Conservation (phyloP, 2,888 invertebrate species). For the Apamea sordens region DNA sequence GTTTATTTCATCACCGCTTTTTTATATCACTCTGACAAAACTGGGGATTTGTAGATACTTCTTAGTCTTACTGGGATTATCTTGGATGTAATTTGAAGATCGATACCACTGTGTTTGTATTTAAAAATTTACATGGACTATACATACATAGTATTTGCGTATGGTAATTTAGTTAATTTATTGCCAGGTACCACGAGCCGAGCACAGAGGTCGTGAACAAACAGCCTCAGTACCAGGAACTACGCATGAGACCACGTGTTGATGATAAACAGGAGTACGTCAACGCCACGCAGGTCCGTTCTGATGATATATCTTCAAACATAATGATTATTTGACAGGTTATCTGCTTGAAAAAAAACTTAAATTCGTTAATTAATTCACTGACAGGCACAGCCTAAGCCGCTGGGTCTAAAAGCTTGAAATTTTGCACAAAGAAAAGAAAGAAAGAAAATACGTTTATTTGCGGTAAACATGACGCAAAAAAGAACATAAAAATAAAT, state of each 20-base stretch:
- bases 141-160: background rate
- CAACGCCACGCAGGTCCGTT: conserved; percentile 80
- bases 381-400: too few species aligned
- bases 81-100: too few species aligned
- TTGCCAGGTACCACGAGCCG: conserved; percentile 82
- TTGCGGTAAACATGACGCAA: too few species aligned
- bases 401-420: background rate
- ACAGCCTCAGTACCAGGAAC: conserved; percentile 85
- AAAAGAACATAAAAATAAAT: too few species aligned
- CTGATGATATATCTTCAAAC: too few species aligned
- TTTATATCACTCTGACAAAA: background rate
- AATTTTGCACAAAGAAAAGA: background rate
- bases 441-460: too few species aligned
- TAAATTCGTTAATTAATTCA: background rate
- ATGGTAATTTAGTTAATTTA: background rate
- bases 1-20: too few species aligned
- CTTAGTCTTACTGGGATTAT: too few species aligned
- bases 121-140: background rate
- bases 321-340: too few species aligned
- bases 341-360: background rate
- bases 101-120: too few species aligned
- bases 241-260: conserved; percentile 78
- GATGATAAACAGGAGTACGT: conserved; percentile 86
- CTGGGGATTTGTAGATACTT: too few species aligned
- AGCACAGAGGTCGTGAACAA: conserved; percentile 83